Evolutionary conservation across 2,797 vertebrate genomes (phyloP).

Genomic region (Lutjanus argentimaculatus): DNA sequence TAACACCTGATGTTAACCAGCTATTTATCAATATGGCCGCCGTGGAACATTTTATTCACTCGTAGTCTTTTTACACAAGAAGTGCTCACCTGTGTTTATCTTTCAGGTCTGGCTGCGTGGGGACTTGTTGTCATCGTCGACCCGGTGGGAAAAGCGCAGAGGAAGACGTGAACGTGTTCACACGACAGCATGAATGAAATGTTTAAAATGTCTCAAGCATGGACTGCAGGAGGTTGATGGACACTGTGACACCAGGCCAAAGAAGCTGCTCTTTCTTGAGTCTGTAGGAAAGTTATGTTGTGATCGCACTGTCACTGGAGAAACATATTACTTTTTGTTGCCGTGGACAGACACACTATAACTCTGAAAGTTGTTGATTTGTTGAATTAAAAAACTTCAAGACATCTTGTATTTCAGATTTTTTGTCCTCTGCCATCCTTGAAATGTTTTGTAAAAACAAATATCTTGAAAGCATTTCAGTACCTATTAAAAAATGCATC

Average conservation of each 20-base stretch:
- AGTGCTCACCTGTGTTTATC: background rate
- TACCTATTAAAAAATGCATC: background rate
- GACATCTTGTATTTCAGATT: background rate
- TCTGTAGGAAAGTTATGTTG: background rate
- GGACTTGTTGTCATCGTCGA: slow-evolving; percentile 76
- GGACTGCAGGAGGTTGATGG: background rate
- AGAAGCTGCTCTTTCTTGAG: background rate
- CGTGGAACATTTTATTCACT: too few species aligned
- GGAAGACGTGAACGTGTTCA: slow-evolving; percentile 53
- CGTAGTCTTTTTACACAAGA: too few species aligned
- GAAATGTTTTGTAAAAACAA: background rate
- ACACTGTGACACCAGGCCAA: background rate
- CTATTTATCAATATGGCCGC: too few species aligned
- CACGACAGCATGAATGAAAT: too few species aligned
- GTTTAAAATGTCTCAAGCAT: background rate
- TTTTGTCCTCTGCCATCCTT: background rate
- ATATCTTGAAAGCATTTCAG: background rate
- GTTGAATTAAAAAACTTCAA: slow-evolving; percentile 8
- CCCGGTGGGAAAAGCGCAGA: slow-evolving; percentile 71
- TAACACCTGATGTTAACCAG: too few species aligned
- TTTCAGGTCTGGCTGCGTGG: slow-evolving; percentile 79
- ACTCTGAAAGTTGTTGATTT: background rate
- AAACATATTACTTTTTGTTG: background rate
- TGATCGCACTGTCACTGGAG: background rate
- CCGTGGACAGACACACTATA: background rate